These are phyloP conservation scores for Mesoclemmys tuberculata DNA, from an alignment of 2,113 vertebrate species.

Conservation along the genomic window DNA sequence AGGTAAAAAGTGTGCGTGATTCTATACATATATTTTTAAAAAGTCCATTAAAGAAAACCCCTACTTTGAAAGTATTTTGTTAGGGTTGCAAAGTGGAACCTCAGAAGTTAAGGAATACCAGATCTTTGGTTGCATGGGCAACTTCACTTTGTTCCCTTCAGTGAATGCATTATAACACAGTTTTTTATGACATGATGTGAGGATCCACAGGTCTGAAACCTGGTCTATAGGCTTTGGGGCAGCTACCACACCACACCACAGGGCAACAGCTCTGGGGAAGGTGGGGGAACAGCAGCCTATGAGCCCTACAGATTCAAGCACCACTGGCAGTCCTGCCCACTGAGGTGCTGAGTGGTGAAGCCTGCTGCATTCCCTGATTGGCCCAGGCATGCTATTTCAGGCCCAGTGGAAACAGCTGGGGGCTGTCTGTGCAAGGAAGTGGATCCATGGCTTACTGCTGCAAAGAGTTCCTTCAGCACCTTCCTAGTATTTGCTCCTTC, in stretches of 20 bases:
- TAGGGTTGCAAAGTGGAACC: background rate
- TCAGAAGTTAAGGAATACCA: fast-evolving
- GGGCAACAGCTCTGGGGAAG: too few relatives aligned
- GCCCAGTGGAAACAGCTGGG: background rate
- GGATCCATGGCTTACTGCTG: background rate
- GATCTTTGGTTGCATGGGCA: fast-evolving
- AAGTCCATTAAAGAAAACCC: background rate
- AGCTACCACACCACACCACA: too few relatives aligned
- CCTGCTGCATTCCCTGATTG: background rate
- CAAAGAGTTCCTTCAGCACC: background rate
- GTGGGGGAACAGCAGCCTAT: too few relatives aligned
- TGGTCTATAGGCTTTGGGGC: too few relatives aligned
- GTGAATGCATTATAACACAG: background rate
- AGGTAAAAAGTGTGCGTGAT: background rate
- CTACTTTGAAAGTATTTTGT: fast-evolving
- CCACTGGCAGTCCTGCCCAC: too few relatives aligned
- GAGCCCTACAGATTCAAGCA: too few relatives aligned
- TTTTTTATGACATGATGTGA: background rate
- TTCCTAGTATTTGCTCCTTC: too few relatives aligned
- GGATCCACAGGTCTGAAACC: too few relatives aligned
- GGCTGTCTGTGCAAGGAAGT: background rate
- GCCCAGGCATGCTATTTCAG: background rate
- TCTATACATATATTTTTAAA: background rate
- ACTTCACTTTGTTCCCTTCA: background rate
- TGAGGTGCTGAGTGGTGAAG: too few relatives aligned